A percentile compares a stretch with the other conserved stretches of the same genome.
These are phyloP conservation scores for Cervus canadensis DNA, from an alignment of 2,113 vertebrate species.

Conservation along the genomic window DNA sequence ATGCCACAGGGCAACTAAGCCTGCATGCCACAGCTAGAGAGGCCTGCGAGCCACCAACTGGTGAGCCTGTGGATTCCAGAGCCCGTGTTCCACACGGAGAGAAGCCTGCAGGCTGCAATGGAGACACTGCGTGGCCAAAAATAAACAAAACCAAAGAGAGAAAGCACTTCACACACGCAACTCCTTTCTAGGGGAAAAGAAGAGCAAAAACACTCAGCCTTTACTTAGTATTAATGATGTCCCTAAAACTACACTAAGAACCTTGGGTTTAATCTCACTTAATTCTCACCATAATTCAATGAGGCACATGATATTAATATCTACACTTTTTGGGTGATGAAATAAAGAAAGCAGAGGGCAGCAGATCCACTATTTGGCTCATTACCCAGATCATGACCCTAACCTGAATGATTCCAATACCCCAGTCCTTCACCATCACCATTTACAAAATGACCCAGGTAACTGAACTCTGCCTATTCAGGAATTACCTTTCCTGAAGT, in stretches of 20 bases:
- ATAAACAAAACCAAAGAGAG: neutral
- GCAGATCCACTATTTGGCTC: neutral
- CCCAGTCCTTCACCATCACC: too few relatives aligned
- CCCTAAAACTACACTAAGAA: neutral
- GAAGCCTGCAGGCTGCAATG: neutral
- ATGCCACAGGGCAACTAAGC: neutral
- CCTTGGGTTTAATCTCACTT: neutral
- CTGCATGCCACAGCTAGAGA: neutral
- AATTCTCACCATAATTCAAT: neutral
- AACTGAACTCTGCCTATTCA: neutral
- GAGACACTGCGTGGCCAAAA: neutral
- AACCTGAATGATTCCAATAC: neutral
- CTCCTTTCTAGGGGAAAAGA: neutral
- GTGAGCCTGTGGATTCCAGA: neutral
- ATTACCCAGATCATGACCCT: neutral
- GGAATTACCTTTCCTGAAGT: neutral
- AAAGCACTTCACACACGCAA: neutral
- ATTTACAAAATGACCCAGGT: neutral
- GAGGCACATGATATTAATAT: neutral
- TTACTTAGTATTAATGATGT: neutral
- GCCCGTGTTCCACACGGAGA: neutral
- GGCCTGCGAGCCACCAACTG: neutral
- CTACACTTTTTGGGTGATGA: neutral
- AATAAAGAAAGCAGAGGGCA: neutral
- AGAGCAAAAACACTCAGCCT: neutral